Base-by-base conservation (phyloP, 2,888 invertebrate species). In the Troides oblongomaculatus region DNA sequence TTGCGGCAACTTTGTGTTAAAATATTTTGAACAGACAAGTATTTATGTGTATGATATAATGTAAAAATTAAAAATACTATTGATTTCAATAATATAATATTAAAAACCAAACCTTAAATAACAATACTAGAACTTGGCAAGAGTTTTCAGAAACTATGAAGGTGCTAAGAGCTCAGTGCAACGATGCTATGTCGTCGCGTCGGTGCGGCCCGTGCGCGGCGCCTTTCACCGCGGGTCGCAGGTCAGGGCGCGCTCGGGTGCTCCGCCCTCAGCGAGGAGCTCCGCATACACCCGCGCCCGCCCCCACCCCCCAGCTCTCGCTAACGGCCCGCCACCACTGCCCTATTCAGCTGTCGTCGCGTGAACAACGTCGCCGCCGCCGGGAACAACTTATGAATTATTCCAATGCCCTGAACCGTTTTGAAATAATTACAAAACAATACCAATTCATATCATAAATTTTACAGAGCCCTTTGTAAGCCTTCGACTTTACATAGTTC, bases 221-320 rank as follows among this genome's bases (percentile, higher is more conserved):
- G 90, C 92, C 92, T 92, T 92, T 92, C 92, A 92, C 92, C 89
- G 84, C 89, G 79, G 92, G 92, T 92, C 92, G 89, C 81, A 90
- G 92, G 92, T 92, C 92, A 92, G 92, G 92, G 92, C 91, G 92
- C 91, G 86, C 92, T 92, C 90, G 89, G 92, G 92, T 89, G 92
- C 92, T 88, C 90, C 90, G 90, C 91, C 90, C 90, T 75, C 76
- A 84, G 84, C 82, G 82, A 78, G 75, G 77, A 78, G 74, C 75
- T 74, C 77, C 73, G 72, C 75, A 73, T 72, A 8, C 75, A 75
- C 76, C 75, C 72, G 74, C 77, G 69, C 76, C 72, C 78, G 68
- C 70, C 79, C 75, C 79, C 75, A 80, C 76, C 78, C 74, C 70
- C 65, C 74, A 76, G 73, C 75, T 76, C 73, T 74, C 79, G 79